Base-by-base conservation (phyloP, 1,140 invertebrate genomes). In the Eumeta japonica region DNA sequence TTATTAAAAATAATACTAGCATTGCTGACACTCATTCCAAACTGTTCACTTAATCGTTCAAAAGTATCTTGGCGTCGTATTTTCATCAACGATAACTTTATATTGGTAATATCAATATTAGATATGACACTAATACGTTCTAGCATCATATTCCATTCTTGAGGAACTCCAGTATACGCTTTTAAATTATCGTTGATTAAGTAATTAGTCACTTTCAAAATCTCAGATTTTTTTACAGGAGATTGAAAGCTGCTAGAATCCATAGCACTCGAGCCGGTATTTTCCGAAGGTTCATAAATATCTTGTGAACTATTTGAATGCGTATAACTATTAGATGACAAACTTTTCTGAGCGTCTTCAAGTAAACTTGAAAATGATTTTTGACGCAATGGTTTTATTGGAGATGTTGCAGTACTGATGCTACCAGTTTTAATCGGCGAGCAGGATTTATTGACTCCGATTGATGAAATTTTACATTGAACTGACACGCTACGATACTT, bases 161-260 rank as follows among this genome's bases (percentile, higher is more conserved):
- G 20, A 24, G 20, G 20, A 24, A 24, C 20, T 24, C 20, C 20
- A 24, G 20, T 24, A 24, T 24, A 24, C 20, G 20, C 20, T 24
- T 24, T 24, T 24, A 24, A 24, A 24, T 24, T 24, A 24, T 24
- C n/a, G 20, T 24, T 24, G n/a, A 24, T 24, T 24, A 24, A 24
- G n/a, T 24, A 24, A 24, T 24, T 24, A 7, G 20, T 24, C 5
- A 24, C 20, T 24, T 24, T 24, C 20, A 24, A 24, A 24, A 24
- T 24, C n/a, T 24, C 20, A 24, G 20, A 24, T 24, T 24, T 24
- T 24, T 24, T 24, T n/a, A 24, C 20, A 24, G 20, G 20, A 24
- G 20, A 24, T 24, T 24, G 20, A 24, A 24, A n/a, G 20, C 20
- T 24, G 20, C 20, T 24, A 24, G 20, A 24, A 24, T 24, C 20